Evolutionary conservation across 2,888 invertebrate genomes (phyloP).

Genomic region (Serripes groenlandicus): DNA sequence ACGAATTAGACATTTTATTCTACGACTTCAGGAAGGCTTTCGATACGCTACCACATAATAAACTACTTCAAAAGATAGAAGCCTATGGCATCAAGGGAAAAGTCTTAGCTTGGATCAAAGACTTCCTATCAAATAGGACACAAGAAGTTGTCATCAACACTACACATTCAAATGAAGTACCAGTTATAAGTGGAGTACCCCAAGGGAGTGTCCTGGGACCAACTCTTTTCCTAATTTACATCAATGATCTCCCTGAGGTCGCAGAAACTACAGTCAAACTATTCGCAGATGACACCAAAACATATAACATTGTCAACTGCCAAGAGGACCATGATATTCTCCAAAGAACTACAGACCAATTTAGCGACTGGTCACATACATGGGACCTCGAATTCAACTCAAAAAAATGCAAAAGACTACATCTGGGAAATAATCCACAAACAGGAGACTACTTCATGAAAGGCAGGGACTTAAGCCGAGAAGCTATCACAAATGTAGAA

Average conservation of each 20-base stretch:
- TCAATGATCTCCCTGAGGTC: slow-evolving; percentile 21
- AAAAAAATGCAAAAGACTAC: slow-evolving; percentile 4
- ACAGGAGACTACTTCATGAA: neutral
- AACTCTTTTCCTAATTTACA: slow-evolving; percentile 7
- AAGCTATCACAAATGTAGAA: neutral
- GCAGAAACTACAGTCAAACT: neutral
- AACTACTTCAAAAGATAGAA: neutral
- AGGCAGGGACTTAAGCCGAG: no score
- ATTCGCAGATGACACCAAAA: slow-evolving; percentile 27
- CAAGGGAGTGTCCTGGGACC: slow-evolving; percentile 25
- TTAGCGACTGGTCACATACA: neutral
- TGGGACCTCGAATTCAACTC: slow-evolving; percentile 10
- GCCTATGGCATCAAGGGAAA: slow-evolving; percentile 13
- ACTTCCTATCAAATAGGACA: slow-evolving; percentile 3
- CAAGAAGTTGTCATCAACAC: neutral
- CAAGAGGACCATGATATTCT: neutral
- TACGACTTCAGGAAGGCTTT: slow-evolving; percentile 32
- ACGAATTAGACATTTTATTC: slow-evolving; percentile 1
- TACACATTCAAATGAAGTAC: neutral
- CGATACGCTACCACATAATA: slow-evolving; percentile 15
- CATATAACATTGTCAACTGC: neutral
- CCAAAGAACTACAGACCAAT: neutral
- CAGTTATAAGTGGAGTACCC: slow-evolving; percentile 14
- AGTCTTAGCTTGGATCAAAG: neutral
- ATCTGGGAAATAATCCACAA: neutral